Base-by-base conservation (phyloP, 2,113 vertebrate species). In the Lasiurus cinereus region DNA sequence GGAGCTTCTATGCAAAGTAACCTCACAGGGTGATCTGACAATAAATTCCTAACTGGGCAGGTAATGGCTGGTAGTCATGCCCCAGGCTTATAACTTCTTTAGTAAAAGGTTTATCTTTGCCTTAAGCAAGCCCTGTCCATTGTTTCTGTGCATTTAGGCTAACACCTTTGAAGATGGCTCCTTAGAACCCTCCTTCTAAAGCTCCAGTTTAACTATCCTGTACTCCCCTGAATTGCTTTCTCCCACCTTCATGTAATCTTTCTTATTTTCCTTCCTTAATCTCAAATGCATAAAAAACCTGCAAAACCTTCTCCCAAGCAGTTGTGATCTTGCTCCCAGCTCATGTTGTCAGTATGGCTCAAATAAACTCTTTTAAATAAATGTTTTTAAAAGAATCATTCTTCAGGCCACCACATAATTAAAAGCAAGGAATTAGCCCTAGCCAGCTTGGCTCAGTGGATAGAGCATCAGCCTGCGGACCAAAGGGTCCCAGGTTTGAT, bases 401-500 rank as follows among this genome's bases (percentile, higher is more conserved):
- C 84, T 91, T 69, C 15, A 77, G 21, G 76, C 43, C 59, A 72
- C 56, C 13, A 92, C 8, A 92, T 6, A 46, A 83, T 83, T 78
- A 43, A 88, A 90, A 87, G 19, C 22, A 56, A 93, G n/a, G 50
- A 93, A 83, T 69, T 62, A 62, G 59, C 22, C 59, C 59, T 62
- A 62, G 10, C 59, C 4, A 27, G 10, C 10, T 62, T 62, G 59
- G 59, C 59, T 62, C 22, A 62, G 59, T 27, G 59, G 59, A 27
- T 62, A 62, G 59, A 27, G 59, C 22, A 27, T 27, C 24, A 5
- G 22, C 59, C 59, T 62, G 22, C 1, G 1, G 22, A 62, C 59
- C 9, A 4, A 62, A 62, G 59, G 9, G 59, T 24, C 22, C 59
- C 59, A 62, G 59, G 22, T 62, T 62, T 22, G 4, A 62, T 62